Evolutionary conservation across 2,113 vertebrate species (phyloP).

Genomic region (Panthera leo): DNA sequence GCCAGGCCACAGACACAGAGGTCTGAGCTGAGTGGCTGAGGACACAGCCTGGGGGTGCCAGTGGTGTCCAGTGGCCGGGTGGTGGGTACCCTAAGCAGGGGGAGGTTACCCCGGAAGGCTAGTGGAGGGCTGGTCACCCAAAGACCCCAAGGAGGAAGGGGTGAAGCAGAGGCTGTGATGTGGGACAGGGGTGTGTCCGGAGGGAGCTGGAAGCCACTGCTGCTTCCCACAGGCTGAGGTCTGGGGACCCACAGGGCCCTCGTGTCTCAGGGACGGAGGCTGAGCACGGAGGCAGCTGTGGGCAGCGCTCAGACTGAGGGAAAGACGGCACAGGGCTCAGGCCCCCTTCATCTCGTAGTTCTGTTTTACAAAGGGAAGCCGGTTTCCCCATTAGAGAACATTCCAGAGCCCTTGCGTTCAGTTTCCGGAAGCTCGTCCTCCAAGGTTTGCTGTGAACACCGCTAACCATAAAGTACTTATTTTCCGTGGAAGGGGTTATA

Average conservation of each 20-base stretch:
- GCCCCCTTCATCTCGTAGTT: too few relatives aligned
- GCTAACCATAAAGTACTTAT: background rate
- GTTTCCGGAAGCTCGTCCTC: background rate
- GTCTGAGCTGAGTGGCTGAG: background rate
- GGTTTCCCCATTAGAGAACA: too few relatives aligned
- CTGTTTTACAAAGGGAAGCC: background rate
- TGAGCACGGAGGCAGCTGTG: too few relatives aligned
- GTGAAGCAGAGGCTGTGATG: background rate
- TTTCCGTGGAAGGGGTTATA: background rate
- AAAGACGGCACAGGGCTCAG: too few relatives aligned
- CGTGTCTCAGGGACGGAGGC: fast-evolving
- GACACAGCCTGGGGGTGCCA: background rate
- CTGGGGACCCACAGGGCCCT: background rate
- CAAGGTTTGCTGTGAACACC: background rate
- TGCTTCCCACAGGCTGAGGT: background rate
- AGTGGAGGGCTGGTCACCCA: background rate
- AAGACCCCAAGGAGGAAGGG: background rate
- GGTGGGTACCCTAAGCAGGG: background rate
- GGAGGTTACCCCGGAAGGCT: background rate
- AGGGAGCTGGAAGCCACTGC: too few relatives aligned
- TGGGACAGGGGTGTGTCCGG: background rate
- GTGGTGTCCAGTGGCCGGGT: fast-evolving
- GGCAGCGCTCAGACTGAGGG: too few relatives aligned
- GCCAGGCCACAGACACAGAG: background rate
- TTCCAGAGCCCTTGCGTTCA: background rate